Conservation (phyloP, 2,888 invertebrate genomes). For the Drosophila limbata region DNA sequence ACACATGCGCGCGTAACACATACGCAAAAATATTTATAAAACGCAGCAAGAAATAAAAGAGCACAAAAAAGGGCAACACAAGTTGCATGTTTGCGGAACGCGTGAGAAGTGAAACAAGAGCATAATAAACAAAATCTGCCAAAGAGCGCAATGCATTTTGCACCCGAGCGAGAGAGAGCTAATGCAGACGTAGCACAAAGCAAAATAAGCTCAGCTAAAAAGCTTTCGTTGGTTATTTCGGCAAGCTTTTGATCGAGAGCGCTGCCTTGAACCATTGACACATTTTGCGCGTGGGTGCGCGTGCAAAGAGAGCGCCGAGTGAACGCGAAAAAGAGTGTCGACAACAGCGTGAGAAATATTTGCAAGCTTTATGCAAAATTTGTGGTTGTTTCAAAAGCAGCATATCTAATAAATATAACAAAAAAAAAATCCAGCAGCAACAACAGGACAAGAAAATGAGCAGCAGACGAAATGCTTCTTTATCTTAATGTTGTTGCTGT, state of each 20-base stretch:
- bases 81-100: slow-evolving; percentile 20
- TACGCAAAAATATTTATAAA: slow-evolving; percentile 43
- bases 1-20: slow-evolving; percentile 17
- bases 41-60: slow-evolving; percentile 1
- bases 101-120: slow-evolving; percentile 27
- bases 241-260: slow-evolving; percentile 22
- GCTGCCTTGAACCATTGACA: slow-evolving; percentile 75
- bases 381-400: slow-evolving; percentile 35
- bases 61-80: slow-evolving; percentile 4
- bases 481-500: slow-evolving; percentile 17
- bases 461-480: slow-evolving; percentile 22
- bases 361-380: slow-evolving; percentile 47
- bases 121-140: slow-evolving; percentile 3
- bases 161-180: background rate
- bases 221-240: slow-evolving; percentile 8
- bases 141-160: slow-evolving; percentile 11
- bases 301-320: slow-evolving; percentile 22
- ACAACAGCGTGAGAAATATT: slow-evolving; percentile 1
- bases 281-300: slow-evolving; percentile 61
- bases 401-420: slow-evolving; percentile 2
- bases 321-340: background rate
- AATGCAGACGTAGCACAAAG: background rate
- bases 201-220: slow-evolving; percentile 22
- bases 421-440: slow-evolving; percentile 7
- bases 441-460: slow-evolving; percentile 34